A percentile compares a stretch with the other conserved stretches of the same genome.
Conservation (phyloP, 2,113 vertebrate genomes). For the Promerops cafer region DNA sequence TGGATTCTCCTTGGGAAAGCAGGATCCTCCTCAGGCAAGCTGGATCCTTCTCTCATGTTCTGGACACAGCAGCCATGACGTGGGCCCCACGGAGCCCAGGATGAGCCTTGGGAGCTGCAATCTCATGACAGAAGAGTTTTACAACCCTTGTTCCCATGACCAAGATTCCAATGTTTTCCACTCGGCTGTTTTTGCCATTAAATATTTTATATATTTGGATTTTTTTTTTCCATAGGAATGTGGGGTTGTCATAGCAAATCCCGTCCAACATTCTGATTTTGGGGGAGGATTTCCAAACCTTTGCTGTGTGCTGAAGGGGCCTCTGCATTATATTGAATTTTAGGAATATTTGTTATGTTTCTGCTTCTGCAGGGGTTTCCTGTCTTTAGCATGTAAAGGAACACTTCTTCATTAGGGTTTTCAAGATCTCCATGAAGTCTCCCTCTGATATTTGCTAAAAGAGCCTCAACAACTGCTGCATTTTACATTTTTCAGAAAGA, state of each 20-base stretch:
- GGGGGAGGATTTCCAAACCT: background rate
- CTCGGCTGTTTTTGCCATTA: background rate
- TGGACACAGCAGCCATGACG: fast-evolving
- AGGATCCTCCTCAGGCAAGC: background rate
- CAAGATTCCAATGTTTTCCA: background rate
- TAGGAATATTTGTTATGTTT: background rate
- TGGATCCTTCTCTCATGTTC: background rate
- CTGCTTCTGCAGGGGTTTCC: background rate
- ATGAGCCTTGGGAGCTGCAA: background rate
- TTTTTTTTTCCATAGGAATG: background rate
- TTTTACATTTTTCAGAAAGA: background rate
- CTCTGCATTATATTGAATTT: background rate
- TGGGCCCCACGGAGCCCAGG: background rate
- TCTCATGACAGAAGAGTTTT: background rate
- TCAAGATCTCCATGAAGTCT: background rate
- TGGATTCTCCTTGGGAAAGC: background rate
- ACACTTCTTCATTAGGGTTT: background rate
- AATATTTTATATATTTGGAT: background rate
- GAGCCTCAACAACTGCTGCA: background rate
- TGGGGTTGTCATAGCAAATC: background rate
- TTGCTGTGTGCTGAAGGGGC: background rate
- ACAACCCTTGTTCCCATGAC: background rate
- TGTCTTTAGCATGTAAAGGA: background rate
- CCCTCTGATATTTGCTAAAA: background rate
- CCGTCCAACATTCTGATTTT: background rate